Conservation (phyloP, 1,140 invertebrate species). For the Polypedilum vanderplanki region DNA sequence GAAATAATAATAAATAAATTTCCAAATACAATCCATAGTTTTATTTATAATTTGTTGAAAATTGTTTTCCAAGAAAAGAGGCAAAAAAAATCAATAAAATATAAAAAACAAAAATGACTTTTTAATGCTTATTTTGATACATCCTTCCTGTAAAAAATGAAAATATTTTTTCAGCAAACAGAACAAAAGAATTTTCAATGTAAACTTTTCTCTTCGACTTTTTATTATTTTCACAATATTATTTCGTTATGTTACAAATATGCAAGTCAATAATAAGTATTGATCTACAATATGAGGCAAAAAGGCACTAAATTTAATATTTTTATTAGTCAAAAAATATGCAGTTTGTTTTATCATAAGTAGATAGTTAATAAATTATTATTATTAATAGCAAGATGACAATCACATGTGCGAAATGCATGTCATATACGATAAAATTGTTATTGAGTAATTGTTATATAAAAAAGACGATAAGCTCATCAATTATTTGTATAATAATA, state of each 20-base stretch:
- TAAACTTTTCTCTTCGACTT: neutral
- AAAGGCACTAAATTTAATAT: neutral
- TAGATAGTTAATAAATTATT: constrained; percentile 5
- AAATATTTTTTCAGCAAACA: no score
- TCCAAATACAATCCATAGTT: no score
- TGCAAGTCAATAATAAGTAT: no score
- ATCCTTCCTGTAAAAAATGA: no score
- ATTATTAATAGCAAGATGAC: constrained; percentile 3
- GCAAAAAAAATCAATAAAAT: neutral
- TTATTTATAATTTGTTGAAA: neutral
- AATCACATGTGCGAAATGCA: neutral
- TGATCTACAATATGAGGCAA: neutral
- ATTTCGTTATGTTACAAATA: neutral
- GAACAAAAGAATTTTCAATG: no score
- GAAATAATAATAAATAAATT: neutral
- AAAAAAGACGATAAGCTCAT: constrained; percentile 2
- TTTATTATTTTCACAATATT: constrained; percentile 1
- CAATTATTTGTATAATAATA: neutral
- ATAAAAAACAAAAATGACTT: neutral
- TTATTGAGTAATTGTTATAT: constrained; percentile 10
- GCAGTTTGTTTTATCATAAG: neutral
- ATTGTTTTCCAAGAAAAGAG: neutral
- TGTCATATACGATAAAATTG: neutral
- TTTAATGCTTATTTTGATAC: no score
- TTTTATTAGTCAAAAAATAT: constrained; percentile 4